Evolutionary conservation across 2,113 vertebrate species (phyloP).

Genomic region (Gambusia affinis): DNA sequence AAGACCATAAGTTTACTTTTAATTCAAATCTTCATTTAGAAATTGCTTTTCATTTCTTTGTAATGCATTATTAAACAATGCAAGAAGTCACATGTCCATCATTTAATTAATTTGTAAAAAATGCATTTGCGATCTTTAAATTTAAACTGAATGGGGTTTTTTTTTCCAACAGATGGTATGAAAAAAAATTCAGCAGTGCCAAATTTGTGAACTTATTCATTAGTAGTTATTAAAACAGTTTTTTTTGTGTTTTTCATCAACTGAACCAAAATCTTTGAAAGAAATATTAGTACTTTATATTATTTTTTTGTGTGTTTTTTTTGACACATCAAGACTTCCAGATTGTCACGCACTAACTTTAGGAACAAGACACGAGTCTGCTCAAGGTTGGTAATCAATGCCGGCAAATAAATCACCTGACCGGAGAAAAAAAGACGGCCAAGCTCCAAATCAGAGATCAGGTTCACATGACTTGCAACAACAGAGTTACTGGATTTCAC

Average conservation of each 20-base stretch:
- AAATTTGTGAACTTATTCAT: neutral
- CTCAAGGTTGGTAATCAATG: conserved; percentile 46
- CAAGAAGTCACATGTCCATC: neutral
- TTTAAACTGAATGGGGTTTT: neutral
- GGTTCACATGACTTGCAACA: conserved; percentile 44
- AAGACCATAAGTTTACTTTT: neutral
- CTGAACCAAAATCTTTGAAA: neutral
- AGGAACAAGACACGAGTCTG: conserved; percentile 35
- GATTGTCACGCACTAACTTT: conserved; percentile 26
- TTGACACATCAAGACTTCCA: neutral
- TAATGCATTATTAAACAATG: neutral
- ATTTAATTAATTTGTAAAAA: neutral
- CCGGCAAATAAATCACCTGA: conserved; percentile 64
- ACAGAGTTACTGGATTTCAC: conserved; percentile 57
- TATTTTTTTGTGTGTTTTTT: neutral
- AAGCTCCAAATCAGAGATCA: conserved; percentile 47
- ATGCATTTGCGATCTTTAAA: neutral
- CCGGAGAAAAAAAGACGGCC: conserved; percentile 38
- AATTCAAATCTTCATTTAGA: neutral
- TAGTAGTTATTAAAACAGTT: neutral
- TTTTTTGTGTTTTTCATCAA: neutral
- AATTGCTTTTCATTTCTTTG: neutral
- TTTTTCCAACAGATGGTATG: too few relatives aligned
- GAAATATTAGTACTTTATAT: neutral
- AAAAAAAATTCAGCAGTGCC: neutral